Base-by-base conservation (phyloP, 2,113 vertebrate genomes). In the Pelecanus crispus region DNA sequence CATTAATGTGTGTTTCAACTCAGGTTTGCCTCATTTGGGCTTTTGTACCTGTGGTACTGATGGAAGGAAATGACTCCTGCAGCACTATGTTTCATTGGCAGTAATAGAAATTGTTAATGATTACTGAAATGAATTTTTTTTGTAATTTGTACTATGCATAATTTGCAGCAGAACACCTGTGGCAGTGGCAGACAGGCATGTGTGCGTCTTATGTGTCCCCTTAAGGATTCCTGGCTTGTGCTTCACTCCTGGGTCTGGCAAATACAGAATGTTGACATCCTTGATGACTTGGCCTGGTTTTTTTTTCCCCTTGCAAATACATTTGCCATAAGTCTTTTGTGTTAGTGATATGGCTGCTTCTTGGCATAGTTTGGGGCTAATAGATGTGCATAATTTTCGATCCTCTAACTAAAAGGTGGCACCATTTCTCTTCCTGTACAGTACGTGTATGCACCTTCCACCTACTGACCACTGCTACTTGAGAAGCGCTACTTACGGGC, bases 251-350 rank as follows among this genome's bases (percentile, higher is more conserved):
- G 61, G 66, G 82, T 75, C 74, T 82, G 87, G 31, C 40, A 96
- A 96, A 95, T 92, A 96, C 78, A 97, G 24, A 88, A 40, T 34
- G 34, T 38, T 88, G 81, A 90, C 50, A 80, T 86, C 17, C 47
- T 78, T 78, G 52, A 90, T 62, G 59, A 83, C 24, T 34, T 83
- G 32, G 14, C 50, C 40, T 91, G 36, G 3, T 87, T 74, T 84
- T 65, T 73, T 90, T 66, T 86, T 45, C 14, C 31, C 36, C 29
- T 34, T 36, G 45, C 53, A 95, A 85, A 63, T 53, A 71, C 10
- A n/a, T 81, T 92, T 92, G 68, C 81, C 17, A 2, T 38, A 67
- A 92, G 45, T 78, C 44, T 84, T 74, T 40, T 3, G 2, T 65
- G 19, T 63, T 49, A 81, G 28, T 40, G 68, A 53, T 79, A 34